These are phyloP conservation scores for Chromobotia macracanthus DNA, from an alignment of 2,797 vertebrate genomes.

Conservation along the genomic window DNA sequence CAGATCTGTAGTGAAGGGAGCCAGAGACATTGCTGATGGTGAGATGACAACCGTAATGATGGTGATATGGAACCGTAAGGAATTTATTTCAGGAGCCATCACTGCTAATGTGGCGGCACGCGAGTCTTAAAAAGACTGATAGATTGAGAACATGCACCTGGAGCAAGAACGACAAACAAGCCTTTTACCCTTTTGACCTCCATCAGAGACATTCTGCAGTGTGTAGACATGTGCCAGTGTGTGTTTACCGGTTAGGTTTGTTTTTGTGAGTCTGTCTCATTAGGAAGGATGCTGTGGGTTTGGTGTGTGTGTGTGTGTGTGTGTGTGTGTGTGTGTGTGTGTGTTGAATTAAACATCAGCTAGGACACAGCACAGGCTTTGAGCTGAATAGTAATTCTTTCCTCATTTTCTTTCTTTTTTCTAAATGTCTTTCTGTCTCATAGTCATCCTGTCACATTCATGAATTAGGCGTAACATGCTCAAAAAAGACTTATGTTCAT, in stretches of 20 bases:
- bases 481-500: neutral
- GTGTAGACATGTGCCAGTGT: slow-evolving; percentile 3
- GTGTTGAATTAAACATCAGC: slow-evolving; percentile 62
- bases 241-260: slow-evolving; percentile 27
- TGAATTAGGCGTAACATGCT: neutral
- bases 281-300: slow-evolving; percentile 45
- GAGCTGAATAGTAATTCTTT: slow-evolving; percentile 26
- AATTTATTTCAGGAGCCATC: slow-evolving; percentile 24
- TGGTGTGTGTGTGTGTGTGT: slow-evolving; percentile 38
- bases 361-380: neutral
- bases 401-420: slow-evolving; percentile 1
- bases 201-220: slow-evolving; percentile 7
- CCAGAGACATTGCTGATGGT: slow-evolving; percentile 86
- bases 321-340: no score
- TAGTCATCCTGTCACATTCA: slow-evolving; percentile 1
- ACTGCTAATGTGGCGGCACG: slow-evolving; percentile 34
- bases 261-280: slow-evolving; percentile 16
- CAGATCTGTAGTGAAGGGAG: slow-evolving; percentile 82
- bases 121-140: slow-evolving; percentile 41
- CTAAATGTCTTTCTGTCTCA: neutral
- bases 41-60: no score
- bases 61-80: no score
- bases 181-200: slow-evolving; percentile 44
- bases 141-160: slow-evolving; percentile 42
- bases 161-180: slow-evolving; percentile 47